These are phyloP conservation scores for Bufotes viridis DNA, from an alignment of 2,797 vertebrate species.

Conservation along the genomic window DNA sequence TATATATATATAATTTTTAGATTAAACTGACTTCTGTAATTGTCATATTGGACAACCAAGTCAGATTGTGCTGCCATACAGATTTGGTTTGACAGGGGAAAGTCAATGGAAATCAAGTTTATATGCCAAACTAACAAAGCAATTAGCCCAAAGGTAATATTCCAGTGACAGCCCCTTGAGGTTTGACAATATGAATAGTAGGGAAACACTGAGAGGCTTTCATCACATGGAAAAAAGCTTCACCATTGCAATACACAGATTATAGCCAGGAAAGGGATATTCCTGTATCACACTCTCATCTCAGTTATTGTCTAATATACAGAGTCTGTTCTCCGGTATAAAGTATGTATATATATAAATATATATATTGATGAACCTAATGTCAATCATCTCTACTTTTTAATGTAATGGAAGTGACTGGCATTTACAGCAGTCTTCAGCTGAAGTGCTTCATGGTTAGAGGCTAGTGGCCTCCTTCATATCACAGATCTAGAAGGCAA, in stretches of 20 bases:
- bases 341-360: background rate
- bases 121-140: slow-evolving; percentile 45
- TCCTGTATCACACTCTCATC: background rate
- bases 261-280: no score
- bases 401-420: background rate
- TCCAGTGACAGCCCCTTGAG: slow-evolving; percentile 21
- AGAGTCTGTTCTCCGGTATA: no score
- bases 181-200: slow-evolving; percentile 25
- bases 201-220: background rate
- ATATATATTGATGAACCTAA: background rate
- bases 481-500: background rate
- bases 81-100: slow-evolving; percentile 53
- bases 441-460: background rate
- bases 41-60: slow-evolving; percentile 29
- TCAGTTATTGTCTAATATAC: no score
- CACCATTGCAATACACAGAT: background rate
- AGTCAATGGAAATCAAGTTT: slow-evolving; percentile 52
- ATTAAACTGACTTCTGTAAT: background rate
- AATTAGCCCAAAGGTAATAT: slow-evolving; percentile 48
- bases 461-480: background rate
- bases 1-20: background rate
- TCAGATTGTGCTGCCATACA: slow-evolving; percentile 20
- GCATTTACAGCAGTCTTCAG: background rate
- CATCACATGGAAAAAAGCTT: background rate
- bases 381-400: background rate